phyloP scores from a whole-genome alignment of 2,888 invertebrate species.

The Syrphus vitripennis region DNA sequence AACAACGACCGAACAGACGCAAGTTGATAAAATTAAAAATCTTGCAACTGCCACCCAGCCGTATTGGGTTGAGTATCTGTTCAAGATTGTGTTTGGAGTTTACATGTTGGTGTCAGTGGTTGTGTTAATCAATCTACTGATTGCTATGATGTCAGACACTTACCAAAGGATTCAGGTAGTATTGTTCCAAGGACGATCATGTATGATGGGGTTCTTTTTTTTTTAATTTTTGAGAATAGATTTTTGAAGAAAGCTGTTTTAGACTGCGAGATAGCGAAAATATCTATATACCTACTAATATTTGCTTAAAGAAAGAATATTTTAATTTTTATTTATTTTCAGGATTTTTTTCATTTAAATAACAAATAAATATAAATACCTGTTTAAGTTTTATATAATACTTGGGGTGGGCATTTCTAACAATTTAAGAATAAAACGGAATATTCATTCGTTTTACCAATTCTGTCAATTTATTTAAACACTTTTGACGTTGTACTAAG shows the following conservation, averaged over 20 bases:
- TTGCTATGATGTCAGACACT: constrained; percentile 99
- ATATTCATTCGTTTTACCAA: too few species aligned
- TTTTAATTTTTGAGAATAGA: constrained; percentile 45
- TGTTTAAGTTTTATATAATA: too few species aligned
- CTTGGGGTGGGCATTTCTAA: too few species aligned
- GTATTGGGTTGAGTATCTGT: constrained; percentile 91
- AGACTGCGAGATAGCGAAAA: neutral
- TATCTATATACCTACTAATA: neutral
- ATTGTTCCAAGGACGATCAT: constrained; percentile 70
- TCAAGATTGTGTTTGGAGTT: constrained; percentile 94
- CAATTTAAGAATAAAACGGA: too few species aligned
- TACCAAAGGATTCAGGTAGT: constrained; percentile 98
- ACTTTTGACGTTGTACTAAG: too few species aligned
- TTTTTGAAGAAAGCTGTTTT: constrained; percentile 5
- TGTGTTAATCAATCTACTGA: constrained; percentile 99
- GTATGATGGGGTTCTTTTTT: constrained; percentile 8
- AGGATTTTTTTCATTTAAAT: neutral
- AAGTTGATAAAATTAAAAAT: constrained; percentile 84
- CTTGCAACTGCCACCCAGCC: constrained; percentile 85
- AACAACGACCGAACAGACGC: constrained; percentile 91
- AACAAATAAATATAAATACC: too few species aligned
- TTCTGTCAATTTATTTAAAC: too few species aligned
- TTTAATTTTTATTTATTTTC: neutral
- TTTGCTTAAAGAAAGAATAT: neutral
- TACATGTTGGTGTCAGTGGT: constrained; percentile 99